Percentiles rank a stretch among this genome's conserved stretches.
Conservation (phyloP, 2,888 invertebrate genomes). For the Chymomyza amoena region DNA sequence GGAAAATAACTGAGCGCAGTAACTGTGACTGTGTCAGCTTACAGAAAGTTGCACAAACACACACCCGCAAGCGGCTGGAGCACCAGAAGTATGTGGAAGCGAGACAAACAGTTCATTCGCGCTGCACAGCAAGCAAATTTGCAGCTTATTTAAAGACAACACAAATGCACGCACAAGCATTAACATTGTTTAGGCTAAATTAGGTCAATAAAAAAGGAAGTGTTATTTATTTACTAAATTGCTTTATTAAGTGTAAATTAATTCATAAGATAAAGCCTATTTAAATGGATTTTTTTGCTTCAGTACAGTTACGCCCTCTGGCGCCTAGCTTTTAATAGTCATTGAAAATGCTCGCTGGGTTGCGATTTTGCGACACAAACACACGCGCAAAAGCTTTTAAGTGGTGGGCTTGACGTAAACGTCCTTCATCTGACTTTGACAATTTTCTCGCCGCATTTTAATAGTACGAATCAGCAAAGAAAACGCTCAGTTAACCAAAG, state of each 20-base stretch:
- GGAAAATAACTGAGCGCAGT: not conserved
- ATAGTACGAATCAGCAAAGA: slow-evolving; percentile 18
- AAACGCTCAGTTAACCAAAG: slow-evolving; percentile 21
- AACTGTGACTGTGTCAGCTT: not conserved
- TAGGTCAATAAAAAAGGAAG: not conserved
- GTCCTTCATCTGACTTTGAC: slow-evolving; percentile 48
- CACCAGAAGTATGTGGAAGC: not conserved
- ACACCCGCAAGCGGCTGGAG: not conserved
- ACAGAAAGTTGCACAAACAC: not conserved
- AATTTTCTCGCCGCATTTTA: slow-evolving; percentile 31
- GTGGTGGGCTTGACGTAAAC: slow-evolving; percentile 30
- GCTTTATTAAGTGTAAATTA: not conserved
- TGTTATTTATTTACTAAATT: no score
- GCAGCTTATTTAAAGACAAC: not conserved
- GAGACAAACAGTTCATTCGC: not conserved
- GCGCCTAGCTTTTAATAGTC: not conserved
- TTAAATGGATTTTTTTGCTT: no score
- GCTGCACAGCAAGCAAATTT: not conserved
- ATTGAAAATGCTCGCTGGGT: not conserved
- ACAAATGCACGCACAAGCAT: not conserved
- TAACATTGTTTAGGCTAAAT: not conserved
- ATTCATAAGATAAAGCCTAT: not conserved
- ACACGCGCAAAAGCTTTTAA: slow-evolving; percentile 19
- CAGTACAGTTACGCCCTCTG: not conserved
- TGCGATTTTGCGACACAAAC: not conserved